phyloP scores from a whole-genome alignment of 2,888 invertebrate genomes.

The Drosophila dives region DNA sequence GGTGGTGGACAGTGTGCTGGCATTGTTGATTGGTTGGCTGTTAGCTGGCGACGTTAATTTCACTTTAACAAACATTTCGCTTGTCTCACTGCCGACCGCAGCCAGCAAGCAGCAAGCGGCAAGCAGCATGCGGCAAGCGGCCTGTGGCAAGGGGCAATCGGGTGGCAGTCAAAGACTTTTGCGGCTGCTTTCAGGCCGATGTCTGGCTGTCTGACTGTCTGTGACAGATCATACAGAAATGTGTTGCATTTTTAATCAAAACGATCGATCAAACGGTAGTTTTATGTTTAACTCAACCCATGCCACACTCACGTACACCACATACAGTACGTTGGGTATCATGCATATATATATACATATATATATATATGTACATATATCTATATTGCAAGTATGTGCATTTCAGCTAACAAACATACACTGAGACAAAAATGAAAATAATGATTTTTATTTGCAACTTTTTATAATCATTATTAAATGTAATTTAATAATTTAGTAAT shows the following conservation, averaged over 20 bases:
- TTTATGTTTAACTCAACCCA: constrained; percentile 64
- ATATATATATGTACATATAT: constrained; percentile 6
- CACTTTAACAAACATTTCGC: constrained; percentile 82
- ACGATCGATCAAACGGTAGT: constrained; percentile 84
- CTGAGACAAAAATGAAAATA: background rate
- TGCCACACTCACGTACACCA: constrained; percentile 39
- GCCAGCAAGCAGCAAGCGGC: constrained; percentile 10
- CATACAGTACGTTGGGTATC: constrained; percentile 1
- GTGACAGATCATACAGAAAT: constrained; percentile 83
- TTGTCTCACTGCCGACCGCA: constrained; percentile 60
- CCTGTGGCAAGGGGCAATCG: background rate
- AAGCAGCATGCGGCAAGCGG: constrained; percentile 3
- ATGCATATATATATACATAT: background rate
- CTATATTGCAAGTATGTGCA: constrained; percentile 3
- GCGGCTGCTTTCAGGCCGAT: constrained; percentile 70
- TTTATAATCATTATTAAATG: background rate
- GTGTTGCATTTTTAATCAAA: constrained; percentile 84
- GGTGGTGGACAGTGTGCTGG: constrained; percentile 53
- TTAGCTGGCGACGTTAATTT: constrained; percentile 79
- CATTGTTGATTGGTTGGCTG: constrained; percentile 77
- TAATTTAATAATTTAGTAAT: background rate
- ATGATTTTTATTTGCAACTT: background rate
- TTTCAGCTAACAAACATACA: constrained; percentile 19
- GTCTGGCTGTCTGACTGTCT: constrained; percentile 50
- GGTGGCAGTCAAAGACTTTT: constrained; percentile 51